A percentile compares a stretch with the other conserved stretches of the same genome.
Conservation (phyloP, 2,888 invertebrate genomes). For the Homarus gammarus region DNA sequence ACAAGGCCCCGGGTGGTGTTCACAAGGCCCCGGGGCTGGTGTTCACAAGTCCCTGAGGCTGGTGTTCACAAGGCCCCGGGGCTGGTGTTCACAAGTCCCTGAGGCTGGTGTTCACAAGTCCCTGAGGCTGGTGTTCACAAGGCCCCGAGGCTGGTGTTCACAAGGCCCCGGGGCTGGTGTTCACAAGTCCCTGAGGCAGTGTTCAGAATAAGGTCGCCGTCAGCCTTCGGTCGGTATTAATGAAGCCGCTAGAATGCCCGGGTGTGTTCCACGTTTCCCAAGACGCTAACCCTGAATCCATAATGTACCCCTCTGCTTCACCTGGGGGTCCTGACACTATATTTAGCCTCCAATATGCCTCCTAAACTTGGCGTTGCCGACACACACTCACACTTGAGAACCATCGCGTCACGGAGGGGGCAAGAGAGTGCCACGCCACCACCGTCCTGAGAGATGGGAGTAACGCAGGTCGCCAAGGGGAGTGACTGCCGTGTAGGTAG, state of each 20-base stretch:
- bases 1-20: too few species aligned
- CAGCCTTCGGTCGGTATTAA: not conserved
- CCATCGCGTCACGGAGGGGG: not conserved
- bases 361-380: constrained; percentile 25
- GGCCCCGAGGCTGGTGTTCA: too few species aligned
- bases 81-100: too few species aligned
- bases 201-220: not conserved
- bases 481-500: too few species aligned
- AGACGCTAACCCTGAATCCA: constrained; percentile 1
- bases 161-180: too few species aligned
- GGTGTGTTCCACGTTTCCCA: constrained; percentile 5
- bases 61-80: too few species aligned
- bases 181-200: too few species aligned
- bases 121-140: too few species aligned
- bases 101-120: too few species aligned
- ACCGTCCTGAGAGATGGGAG: not conserved
- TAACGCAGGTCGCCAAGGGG: too few species aligned
- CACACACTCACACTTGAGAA: constrained; percentile 19
- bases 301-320: constrained; percentile 45
- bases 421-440: not conserved
- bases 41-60: too few species aligned
- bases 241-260: constrained; percentile 14
- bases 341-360: constrained; percentile 27
- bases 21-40: too few species aligned
- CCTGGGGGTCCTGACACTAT: not conserved